Evolutionary conservation across 2,797 vertebrate species (phyloP).

Genomic region (Characodon lateralis): DNA sequence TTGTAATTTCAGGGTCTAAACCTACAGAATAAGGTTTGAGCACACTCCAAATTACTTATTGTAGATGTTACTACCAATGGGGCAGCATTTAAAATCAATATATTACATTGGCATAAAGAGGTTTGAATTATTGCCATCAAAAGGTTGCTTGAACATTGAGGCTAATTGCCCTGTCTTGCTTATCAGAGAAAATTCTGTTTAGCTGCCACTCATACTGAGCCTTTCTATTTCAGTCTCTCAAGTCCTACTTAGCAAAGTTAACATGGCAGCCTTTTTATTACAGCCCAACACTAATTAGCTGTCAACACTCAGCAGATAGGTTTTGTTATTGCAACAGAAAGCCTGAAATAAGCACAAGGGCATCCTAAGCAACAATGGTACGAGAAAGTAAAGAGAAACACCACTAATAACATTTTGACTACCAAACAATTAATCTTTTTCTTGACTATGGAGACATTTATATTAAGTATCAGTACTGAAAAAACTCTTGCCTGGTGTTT

Average conservation of each 20-base stretch:
- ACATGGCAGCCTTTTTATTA: slow-evolving; percentile 62
- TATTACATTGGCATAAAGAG: background rate
- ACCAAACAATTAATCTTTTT: slow-evolving; percentile 1
- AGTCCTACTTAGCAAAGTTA: slow-evolving; percentile 52
- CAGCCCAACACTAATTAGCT: slow-evolving; percentile 65
- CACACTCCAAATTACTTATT: background rate
- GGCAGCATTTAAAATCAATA: slow-evolving; percentile 1
- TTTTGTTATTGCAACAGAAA: slow-evolving; percentile 46
- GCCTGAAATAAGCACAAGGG: slow-evolving; percentile 25
- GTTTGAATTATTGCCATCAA: slow-evolving; percentile 11
- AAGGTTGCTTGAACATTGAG: slow-evolving; percentile 30
- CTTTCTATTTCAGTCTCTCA: slow-evolving; percentile 42
- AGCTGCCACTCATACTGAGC: slow-evolving; percentile 60
- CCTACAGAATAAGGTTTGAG: background rate
- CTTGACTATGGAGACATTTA: background rate
- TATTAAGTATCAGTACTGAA: background rate
- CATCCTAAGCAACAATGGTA: slow-evolving; percentile 26
- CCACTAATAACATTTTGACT: slow-evolving; percentile 16
- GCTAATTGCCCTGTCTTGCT: slow-evolving; percentile 50
- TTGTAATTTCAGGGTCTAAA: background rate
- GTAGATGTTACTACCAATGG: background rate
- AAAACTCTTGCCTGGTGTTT: background rate
- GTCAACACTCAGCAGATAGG: slow-evolving; percentile 45
- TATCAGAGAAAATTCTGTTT: slow-evolving; percentile 48
- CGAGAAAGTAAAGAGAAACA: slow-evolving; percentile 19